Conservation (phyloP, 2,888 invertebrate genomes). For the Nemurella pictetii region DNA sequence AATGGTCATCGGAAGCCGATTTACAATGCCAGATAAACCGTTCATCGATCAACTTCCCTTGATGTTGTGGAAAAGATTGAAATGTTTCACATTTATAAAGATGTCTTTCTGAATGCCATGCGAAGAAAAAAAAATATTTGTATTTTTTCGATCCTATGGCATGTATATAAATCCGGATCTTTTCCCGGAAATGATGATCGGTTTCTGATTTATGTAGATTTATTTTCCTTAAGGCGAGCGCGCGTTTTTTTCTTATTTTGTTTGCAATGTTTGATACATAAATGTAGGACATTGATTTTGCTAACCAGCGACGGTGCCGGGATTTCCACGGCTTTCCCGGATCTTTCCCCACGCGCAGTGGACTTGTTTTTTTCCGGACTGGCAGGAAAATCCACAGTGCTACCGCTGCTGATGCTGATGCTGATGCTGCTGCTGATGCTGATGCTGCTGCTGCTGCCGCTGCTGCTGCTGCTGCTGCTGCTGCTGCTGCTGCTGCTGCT, state of each 20-base stretch:
- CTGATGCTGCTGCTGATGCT: no score
- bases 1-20: neutral
- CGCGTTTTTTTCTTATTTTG: neutral
- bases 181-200: neutral
- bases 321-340: neutral
- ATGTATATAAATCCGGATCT: neutral
- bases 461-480: neutral
- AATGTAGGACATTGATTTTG: neutral
- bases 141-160: neutral
- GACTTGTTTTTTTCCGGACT: neutral
- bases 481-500: neutral
- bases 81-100: neutral
- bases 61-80: neutral
- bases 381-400: neutral
- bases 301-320: constrained; percentile 38
- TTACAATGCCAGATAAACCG: neutral
- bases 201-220: neutral
- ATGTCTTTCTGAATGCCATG: neutral
- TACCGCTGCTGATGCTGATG: no score
- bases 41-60: neutral
- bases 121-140: neutral
- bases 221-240: neutral
- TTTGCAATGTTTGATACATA: constrained; percentile 27
- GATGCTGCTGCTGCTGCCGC: neutral
- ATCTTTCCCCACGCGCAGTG: neutral